phyloP scores from a whole-genome alignment of 1,140 invertebrate genomes.

The Drosophila novamexicana region DNA sequence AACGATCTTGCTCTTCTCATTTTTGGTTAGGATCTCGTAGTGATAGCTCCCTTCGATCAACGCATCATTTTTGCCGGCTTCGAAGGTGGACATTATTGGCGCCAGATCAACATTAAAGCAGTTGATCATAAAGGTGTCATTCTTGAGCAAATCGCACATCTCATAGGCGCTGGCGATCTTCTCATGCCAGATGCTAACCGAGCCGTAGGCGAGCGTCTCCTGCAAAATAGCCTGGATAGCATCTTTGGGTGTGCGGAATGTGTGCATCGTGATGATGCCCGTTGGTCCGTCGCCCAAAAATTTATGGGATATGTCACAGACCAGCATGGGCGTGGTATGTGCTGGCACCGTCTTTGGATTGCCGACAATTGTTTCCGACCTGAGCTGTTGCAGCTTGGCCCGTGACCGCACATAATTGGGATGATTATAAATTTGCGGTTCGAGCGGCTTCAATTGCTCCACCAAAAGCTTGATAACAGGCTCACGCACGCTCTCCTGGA shows the following conservation, averaged over 20 bases:
- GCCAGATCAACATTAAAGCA: slow-evolving; percentile 58
- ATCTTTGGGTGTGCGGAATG: slow-evolving; percentile 78
- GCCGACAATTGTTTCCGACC: slow-evolving; percentile 54
- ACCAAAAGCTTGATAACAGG: slow-evolving; percentile 52
- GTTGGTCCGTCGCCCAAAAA: slow-evolving; percentile 50
- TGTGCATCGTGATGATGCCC: slow-evolving; percentile 64
- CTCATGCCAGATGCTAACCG: slow-evolving; percentile 75
- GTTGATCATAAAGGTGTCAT: slow-evolving; percentile 54
- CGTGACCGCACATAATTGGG: slow-evolving; percentile 31
- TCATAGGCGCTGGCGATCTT: slow-evolving; percentile 74
- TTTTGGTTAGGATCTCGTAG: slow-evolving; percentile 61
- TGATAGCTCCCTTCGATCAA: slow-evolving; percentile 64
- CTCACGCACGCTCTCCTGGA: slow-evolving; percentile 66
- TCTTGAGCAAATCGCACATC: slow-evolving; percentile 45
- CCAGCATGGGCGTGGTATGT: slow-evolving; percentile 52
- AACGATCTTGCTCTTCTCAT: slow-evolving; percentile 50
- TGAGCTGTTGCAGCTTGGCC: slow-evolving; percentile 55
- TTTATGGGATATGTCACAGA: slow-evolving; percentile 66
- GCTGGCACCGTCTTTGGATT: slow-evolving; percentile 33
- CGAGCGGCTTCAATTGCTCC: slow-evolving; percentile 36
- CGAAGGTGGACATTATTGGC: slow-evolving; percentile 23
- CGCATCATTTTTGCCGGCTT: slow-evolving; percentile 42
- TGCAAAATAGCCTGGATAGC: slow-evolving; percentile 52
- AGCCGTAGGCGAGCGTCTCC: slow-evolving; percentile 52
- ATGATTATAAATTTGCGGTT: slow-evolving; percentile 35